Percentiles rank a stretch among this genome's conserved stretches.
Evolutionary conservation across 2,888 invertebrate species (phyloP).

Genomic region (Limenitis camilla): DNA sequence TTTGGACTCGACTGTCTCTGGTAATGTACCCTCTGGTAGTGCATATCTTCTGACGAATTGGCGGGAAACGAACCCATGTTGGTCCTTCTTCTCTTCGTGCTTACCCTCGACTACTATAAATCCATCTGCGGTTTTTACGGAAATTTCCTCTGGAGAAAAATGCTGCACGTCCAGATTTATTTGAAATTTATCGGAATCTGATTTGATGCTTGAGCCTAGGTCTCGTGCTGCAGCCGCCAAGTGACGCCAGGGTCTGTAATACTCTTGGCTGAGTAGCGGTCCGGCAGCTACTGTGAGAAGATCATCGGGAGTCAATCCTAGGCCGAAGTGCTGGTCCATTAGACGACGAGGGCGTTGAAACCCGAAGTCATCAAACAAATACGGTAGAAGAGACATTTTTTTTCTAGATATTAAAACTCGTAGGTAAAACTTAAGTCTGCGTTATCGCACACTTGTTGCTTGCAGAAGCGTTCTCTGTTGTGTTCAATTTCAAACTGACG

Average conservation of each 20-base stretch:
- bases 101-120: constrained; percentile 83
- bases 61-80: constrained; percentile 82
- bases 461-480: constrained; percentile 12
- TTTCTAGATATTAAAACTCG: not conserved
- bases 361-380: constrained; percentile 37
- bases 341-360: constrained; percentile 43
- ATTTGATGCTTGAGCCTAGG: constrained; percentile 68
- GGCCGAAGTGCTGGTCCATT: constrained; percentile 70
- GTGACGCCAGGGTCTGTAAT: constrained; percentile 61
- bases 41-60: constrained; percentile 84
- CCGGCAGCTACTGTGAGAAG: constrained; percentile 41
- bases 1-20: constrained; percentile 80
- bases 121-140: constrained; percentile 82
- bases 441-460: constrained; percentile 10
- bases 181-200: constrained; percentile 59
- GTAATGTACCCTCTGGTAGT: constrained; percentile 81
- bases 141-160: constrained; percentile 82
- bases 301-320: constrained; percentile 66
- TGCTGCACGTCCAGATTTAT: constrained; percentile 84
- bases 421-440: not conserved
- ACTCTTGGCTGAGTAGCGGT: constrained; percentile 44
- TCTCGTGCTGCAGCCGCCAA: constrained; percentile 63
- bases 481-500: constrained; percentile 29
- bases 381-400: constrained; percentile 48
- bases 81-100: constrained; percentile 84